Conservation (phyloP, 1,140 invertebrate genomes). For the Cephus cinctus region DNA sequence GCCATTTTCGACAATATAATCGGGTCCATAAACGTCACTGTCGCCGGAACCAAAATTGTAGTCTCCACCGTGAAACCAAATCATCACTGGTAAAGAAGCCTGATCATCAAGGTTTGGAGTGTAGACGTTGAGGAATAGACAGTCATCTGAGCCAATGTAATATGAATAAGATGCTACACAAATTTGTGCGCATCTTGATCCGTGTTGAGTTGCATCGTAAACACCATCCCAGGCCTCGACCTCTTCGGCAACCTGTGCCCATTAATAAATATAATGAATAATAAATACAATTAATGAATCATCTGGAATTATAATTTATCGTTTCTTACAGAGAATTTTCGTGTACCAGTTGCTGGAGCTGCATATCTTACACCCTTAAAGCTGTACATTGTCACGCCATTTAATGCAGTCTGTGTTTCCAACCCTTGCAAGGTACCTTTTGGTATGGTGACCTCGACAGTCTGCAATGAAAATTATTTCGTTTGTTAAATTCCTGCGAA, state of each 20-base stretch:
- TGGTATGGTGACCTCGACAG: too few relatives aligned
- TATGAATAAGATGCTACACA: background rate
- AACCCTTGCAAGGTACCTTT: too few relatives aligned
- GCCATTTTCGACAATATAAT: constrained; percentile 60
- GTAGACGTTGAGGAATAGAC: constrained; percentile 66
- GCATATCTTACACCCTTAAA: too few relatives aligned
- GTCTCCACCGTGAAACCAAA: constrained; percentile 62
- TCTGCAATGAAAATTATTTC: too few relatives aligned
- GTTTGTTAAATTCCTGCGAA: too few relatives aligned
- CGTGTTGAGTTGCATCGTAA: background rate
- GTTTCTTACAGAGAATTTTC: too few relatives aligned
- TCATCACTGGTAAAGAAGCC: constrained; percentile 56
- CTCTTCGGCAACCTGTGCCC: background rate
- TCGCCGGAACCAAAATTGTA: constrained; percentile 56
- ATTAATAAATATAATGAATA: too few relatives aligned
- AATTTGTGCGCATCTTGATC: background rate
- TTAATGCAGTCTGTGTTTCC: too few relatives aligned
- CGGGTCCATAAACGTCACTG: constrained; percentile 48
- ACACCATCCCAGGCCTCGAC: background rate
- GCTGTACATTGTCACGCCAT: too few relatives aligned
- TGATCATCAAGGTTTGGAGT: constrained; percentile 41
- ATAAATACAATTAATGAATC: too few relatives aligned
- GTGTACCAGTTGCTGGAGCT: too few relatives aligned
- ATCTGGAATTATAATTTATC: too few relatives aligned
- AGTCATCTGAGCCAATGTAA: constrained; percentile 49